These are phyloP conservation scores for Anser brachyrhynchus DNA, from an alignment of 2,113 vertebrate species.

Conservation along the genomic window DNA sequence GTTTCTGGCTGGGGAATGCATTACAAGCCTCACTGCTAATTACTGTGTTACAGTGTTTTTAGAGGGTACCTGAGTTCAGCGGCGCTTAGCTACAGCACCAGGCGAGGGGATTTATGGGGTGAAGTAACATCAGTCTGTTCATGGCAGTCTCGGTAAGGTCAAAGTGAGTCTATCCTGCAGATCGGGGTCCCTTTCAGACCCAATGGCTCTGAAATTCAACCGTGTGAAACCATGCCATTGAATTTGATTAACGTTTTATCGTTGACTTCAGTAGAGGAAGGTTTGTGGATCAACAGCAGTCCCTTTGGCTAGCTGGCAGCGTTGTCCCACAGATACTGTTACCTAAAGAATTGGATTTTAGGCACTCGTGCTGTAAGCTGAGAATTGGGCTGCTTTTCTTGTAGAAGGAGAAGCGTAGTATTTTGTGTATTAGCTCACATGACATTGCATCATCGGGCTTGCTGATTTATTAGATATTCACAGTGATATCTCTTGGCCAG, in stretches of 20 bases:
- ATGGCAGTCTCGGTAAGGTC: background rate
- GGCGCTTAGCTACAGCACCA: background rate
- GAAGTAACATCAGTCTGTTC: conserved; percentile 25
- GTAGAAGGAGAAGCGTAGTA: background rate
- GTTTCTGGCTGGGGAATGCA: conserved; percentile 30
- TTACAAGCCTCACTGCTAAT: conserved; percentile 23
- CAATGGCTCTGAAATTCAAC: background rate
- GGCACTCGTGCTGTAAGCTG: background rate
- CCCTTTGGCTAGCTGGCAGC: background rate
- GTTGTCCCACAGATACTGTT: background rate
- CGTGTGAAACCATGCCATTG: background rate
- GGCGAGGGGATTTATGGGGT: background rate
- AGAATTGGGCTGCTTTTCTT: background rate
- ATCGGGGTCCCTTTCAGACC: background rate
- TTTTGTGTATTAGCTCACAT: background rate
- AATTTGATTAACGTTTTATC: background rate
- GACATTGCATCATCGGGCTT: conserved; percentile 30
- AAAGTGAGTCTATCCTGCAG: background rate
- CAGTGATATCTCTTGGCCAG: conserved; percentile 6
- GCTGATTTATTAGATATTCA: conserved; percentile 49
- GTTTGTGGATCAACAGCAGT: background rate
- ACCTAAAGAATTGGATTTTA: background rate
- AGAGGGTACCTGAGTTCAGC: conserved; percentile 21
- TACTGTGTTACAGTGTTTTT: conserved; percentile 15
- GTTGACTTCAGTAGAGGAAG: background rate